These are phyloP conservation scores for Chaetorhynchus papuensis DNA, from an alignment of 2,113 vertebrate genomes.

Conservation along the genomic window DNA sequence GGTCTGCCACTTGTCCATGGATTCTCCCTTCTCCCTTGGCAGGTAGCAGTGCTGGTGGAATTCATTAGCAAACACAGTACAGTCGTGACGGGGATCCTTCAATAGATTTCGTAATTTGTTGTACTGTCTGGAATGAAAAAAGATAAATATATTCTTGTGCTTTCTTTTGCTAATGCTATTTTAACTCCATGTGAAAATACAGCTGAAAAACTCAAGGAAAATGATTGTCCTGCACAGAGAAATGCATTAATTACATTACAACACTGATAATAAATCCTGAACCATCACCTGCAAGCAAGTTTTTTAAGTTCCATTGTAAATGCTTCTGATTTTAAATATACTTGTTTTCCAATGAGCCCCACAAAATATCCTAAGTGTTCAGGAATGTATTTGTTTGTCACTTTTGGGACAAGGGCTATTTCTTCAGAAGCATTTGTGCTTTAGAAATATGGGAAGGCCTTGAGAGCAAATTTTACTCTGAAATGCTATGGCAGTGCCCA, in stretches of 20 bases:
- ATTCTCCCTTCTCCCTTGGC: conserved; percentile 83
- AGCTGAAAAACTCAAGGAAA: neutral
- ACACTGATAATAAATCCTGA: neutral
- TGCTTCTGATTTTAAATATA: neutral
- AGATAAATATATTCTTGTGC: neutral
- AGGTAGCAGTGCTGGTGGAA: conserved; percentile 87
- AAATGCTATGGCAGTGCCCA: neutral
- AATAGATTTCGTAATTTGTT: conserved; percentile 84
- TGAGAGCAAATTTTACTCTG: neutral
- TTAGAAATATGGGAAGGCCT: neutral
- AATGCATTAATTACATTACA: neutral
- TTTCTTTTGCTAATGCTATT: neutral
- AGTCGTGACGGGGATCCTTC: conserved; percentile 87
- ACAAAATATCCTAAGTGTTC: neutral
- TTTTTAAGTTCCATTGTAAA: neutral
- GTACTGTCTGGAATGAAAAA: conserved; percentile 78
- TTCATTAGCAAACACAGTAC: conserved; percentile 89
- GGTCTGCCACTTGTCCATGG: conserved; percentile 88
- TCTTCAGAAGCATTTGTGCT: neutral
- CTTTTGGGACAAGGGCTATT: neutral
- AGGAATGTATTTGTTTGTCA: neutral
- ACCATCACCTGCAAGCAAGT: neutral
- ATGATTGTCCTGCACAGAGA: neutral
- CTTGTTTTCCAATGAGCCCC: neutral
- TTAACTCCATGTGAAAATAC: neutral